Evolutionary conservation across 2,888 invertebrate genomes (phyloP).

Genomic region (Eucera pruinosa): DNA sequence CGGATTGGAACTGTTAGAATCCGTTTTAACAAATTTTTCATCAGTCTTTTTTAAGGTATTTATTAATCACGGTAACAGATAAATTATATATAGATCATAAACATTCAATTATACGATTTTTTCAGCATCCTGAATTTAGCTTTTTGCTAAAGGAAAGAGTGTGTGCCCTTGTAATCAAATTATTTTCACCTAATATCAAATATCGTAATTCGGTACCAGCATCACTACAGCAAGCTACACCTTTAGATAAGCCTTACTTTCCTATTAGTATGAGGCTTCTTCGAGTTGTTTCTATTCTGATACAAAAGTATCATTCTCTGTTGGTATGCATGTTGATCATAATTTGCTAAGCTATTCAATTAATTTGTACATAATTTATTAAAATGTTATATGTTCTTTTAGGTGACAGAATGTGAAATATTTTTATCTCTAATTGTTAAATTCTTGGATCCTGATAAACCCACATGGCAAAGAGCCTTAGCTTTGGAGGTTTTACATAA

Average conservation of each 20-base stretch:
- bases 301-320: conserved; percentile 96
- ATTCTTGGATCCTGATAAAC: conserved; percentile 98
- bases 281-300: conserved; percentile 95
- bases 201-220: conserved; percentile 89
- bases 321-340: conserved; percentile 87
- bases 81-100: neutral
- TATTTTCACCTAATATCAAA: conserved; percentile 99
- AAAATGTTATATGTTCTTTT: conserved; percentile 39
- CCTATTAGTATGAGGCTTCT: conserved; percentile 98
- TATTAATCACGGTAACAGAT: neutral
- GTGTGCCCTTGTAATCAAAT: conserved; percentile 98
- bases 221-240: conserved; percentile 87
- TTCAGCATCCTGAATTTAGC: conserved; percentile 96
- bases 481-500: conserved; percentile 98
- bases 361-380: neutral
- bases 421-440: conserved; percentile 98
- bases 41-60: conserved; percentile 92
- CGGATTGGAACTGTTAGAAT: conserved; percentile 97
- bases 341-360: neutral
- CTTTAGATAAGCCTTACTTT: conserved; percentile 96
- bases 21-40: conserved; percentile 94
- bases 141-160: conserved; percentile 98
- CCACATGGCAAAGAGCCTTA: conserved; percentile 97
- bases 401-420: conserved; percentile 99
- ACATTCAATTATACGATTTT: conserved; percentile 65